phyloP scores from a whole-genome alignment of 2,888 invertebrate genomes.

The Linnaemya tessellans region DNA sequence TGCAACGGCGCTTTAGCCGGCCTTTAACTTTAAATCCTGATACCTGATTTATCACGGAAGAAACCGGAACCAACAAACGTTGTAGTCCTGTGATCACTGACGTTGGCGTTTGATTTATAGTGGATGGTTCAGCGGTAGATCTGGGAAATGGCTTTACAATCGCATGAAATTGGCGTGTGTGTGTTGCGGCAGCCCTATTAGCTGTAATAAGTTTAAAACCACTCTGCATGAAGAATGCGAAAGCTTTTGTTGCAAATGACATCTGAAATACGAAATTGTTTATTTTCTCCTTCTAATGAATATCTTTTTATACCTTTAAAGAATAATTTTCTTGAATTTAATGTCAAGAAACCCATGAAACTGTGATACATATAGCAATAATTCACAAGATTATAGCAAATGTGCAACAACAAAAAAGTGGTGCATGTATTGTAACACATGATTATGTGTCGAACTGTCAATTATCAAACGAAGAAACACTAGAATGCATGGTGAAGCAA shows the following conservation, averaged over 20 bases:
- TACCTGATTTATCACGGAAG: constrained; percentile 80
- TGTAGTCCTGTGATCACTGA: constrained; percentile 52
- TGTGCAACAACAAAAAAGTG: no score
- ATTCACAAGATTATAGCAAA: no score
- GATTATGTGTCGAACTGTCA: no score
- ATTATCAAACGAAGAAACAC: no score
- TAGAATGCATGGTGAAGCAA: no score
- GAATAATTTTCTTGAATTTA: no score
- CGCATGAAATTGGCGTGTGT: constrained; percentile 76
- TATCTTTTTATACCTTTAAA: no score
- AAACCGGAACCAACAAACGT: constrained; percentile 76
- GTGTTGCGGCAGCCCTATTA: constrained; percentile 26
- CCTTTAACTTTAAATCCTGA: constrained; percentile 90
- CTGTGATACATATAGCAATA: no score
- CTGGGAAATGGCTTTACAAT: constrained; percentile 74
- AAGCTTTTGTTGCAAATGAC: constrained; percentile 76
- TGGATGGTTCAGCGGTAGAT: constrained; percentile 50
- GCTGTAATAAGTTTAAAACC: constrained; percentile 54
- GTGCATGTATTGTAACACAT: no score
- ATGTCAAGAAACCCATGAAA: no score
- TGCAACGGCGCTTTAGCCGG: constrained; percentile 88
- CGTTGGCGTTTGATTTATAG: constrained; percentile 34
- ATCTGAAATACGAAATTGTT: constrained; percentile 74
- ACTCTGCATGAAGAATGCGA: constrained; percentile 62
- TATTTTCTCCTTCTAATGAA: background rate